These are phyloP conservation scores for Bettongia penicillata DNA, from an alignment of 2,113 vertebrate genomes.

Conservation along the genomic window DNA sequence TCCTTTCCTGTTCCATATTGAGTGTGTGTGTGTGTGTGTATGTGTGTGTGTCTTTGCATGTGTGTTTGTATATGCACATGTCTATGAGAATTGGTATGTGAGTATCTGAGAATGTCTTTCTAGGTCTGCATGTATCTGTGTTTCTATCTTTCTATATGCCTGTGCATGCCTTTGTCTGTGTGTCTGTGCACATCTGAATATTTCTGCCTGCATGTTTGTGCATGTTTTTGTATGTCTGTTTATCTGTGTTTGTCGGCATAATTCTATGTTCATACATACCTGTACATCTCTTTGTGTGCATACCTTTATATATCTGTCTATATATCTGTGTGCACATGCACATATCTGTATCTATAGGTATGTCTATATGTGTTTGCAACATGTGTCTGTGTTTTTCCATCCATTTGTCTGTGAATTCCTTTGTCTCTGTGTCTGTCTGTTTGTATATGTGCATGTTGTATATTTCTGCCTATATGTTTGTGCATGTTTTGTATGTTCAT, in stretches of 20 bases:
- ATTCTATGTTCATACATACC: neutral
- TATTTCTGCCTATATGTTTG: neutral
- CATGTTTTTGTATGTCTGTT: neutral
- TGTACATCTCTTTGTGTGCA: neutral
- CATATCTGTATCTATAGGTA: neutral
- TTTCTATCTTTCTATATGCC: neutral
- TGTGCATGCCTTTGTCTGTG: neutral
- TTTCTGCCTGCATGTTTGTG: neutral
- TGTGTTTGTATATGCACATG: too few species aligned
- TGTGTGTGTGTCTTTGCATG: too few species aligned
- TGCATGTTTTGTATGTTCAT: neutral
- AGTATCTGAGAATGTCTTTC: too few species aligned
- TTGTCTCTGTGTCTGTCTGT: neutral
- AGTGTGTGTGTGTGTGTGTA: neutral
- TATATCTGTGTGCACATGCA: neutral
- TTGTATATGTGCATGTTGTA: neutral
- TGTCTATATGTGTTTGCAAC: neutral
- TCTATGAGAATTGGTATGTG: neutral
- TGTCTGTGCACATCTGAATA: neutral
- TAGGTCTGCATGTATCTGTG: neutral
- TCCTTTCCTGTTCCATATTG: neutral
- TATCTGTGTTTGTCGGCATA: neutral
- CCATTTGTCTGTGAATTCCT: neutral
- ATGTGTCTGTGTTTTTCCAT: neutral
- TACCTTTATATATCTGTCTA: neutral